Percentiles rank a stretch among this genome's conserved stretches.
phyloP scores from a whole-genome alignment of 1,140 invertebrate species.

The Eumeta japonica region DNA sequence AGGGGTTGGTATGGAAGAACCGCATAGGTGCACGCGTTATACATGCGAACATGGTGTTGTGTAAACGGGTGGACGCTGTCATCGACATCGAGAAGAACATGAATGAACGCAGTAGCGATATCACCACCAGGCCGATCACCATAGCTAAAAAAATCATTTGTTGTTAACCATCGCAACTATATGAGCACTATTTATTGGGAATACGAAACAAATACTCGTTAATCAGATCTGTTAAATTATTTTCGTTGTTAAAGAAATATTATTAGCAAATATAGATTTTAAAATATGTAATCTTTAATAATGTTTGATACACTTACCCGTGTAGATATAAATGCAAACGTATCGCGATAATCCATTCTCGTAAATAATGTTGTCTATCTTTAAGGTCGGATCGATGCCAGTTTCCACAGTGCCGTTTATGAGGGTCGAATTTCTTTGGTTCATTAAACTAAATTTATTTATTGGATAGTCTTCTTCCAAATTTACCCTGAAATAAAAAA shows the following conservation, averaged over 20 bases:
- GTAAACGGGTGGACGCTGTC: conserved; percentile 70
- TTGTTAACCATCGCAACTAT: not conserved
- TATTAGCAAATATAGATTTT: not conserved
- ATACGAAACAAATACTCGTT: no score
- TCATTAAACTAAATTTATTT: no score
- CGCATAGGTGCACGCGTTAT: conserved; percentile 75
- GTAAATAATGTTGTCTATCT: conserved; percentile 28
- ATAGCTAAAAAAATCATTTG: conserved; percentile 50
- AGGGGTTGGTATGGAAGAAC: conserved; percentile 82
- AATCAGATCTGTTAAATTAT: no score
- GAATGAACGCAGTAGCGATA: conserved; percentile 60
- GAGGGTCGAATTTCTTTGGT: conserved; percentile 6
- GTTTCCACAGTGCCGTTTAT: conserved; percentile 11
- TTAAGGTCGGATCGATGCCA: conserved; percentile 12
- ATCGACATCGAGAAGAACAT: conserved; percentile 71
- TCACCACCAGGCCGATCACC: conserved; percentile 60
- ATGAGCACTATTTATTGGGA: not conserved
- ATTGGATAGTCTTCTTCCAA: conserved; percentile 32
- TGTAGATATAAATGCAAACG: conserved; percentile 48
- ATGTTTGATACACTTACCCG: conserved; percentile 27
- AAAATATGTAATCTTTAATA: not conserved
- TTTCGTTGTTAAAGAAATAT: no score
- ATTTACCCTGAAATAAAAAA: conserved; percentile 29
- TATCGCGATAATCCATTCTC: conserved; percentile 26
- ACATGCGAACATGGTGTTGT: conserved; percentile 76